Evolutionary conservation across 2,113 vertebrate species (phyloP), one percentile per base, ranked within the genome.

Genomic region (Phrynocephalus versicolor): DNA sequence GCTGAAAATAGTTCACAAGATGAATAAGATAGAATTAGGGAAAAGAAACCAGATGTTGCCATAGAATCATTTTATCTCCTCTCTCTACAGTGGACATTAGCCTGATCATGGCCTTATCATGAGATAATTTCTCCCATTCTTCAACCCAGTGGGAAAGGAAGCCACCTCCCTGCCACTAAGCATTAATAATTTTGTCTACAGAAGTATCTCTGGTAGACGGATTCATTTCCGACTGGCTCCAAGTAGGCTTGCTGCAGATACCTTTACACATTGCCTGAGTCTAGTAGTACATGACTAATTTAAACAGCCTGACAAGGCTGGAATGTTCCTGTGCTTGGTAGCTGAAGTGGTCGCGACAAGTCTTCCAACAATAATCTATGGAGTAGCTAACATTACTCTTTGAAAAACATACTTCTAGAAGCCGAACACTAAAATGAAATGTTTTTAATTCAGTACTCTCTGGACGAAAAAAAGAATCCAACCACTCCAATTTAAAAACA

Each of bases 151-250:
- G 84, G 87, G 87, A 89, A 89, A 81, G 55, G 30, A 37, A 90
- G 87, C 83, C 88, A 90, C 89, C 91, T 90, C 55, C 67, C 92
- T 90, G 82, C 91, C 75, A 86, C 89, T 89, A 90, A 93, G 85
- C 88, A 89, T 94, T 91, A 93, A 92, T 93, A 92, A 95, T 93
- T 94, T 91, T 92, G 87, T 93, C 92, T 92, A 85, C 93, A 83
- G 83, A 88, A 93, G 85, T 84, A 89, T 91, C 88, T 88, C 85
- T 89, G 88, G 90, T 89, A 95, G 94, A 94, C 88, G 51, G 89
- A 94, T 94, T 92, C 81, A 92, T 93, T 94, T 95, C 92, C 81
- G 85, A 84, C 85, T 88, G 95, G 94, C 95, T 95, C 94, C 88
- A 87, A 79, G 58, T 79, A 58, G 86, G 87, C 86, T 91, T 88